phyloP scores from a whole-genome alignment of 2,888 invertebrate species.

The Nephrotoma appendiculata region DNA sequence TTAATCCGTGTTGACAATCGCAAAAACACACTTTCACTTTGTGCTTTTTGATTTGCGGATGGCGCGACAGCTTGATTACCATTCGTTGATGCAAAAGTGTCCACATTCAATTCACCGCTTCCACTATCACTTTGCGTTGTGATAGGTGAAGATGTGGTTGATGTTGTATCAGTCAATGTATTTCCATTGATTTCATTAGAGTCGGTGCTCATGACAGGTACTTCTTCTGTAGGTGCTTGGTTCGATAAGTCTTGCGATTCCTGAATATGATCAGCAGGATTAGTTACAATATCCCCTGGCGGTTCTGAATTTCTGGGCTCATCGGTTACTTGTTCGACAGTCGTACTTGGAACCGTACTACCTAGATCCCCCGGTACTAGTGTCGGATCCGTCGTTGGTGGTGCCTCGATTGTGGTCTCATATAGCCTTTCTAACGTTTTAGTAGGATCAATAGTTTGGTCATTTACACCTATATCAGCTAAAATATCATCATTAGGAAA shows the following conservation, averaged over 20 bases:
- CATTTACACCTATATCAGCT: neutral
- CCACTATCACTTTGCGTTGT: slow-evolving; percentile 4
- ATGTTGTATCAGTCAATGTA: slow-evolving; percentile 19
- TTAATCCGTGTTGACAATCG: slow-evolving; percentile 91
- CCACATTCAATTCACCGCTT: slow-evolving; percentile 12
- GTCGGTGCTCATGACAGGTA: neutral
- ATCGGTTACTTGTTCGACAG: neutral
- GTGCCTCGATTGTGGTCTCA: neutral
- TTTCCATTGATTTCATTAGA: slow-evolving; percentile 22
- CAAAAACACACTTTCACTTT: slow-evolving; percentile 92
- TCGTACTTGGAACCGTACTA: neutral
- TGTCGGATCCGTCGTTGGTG: neutral
- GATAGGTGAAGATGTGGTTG: slow-evolving; percentile 9
- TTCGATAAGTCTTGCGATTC: slow-evolving; percentile 10
- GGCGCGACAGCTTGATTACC: slow-evolving; percentile 7
- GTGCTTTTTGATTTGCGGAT: slow-evolving; percentile 27
- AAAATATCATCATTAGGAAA: neutral
- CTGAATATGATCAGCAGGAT: slow-evolving; percentile 16
- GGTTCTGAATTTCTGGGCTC: neutral
- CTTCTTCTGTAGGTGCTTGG: neutral
- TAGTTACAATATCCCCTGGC: neutral
- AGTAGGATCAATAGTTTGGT: neutral
- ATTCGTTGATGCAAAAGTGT: neutral
- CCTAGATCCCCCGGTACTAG: neutral
- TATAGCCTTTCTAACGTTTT: neutral